Base-by-base conservation (phyloP, 2,888 invertebrate genomes). In the Pterostichus niger region DNA sequence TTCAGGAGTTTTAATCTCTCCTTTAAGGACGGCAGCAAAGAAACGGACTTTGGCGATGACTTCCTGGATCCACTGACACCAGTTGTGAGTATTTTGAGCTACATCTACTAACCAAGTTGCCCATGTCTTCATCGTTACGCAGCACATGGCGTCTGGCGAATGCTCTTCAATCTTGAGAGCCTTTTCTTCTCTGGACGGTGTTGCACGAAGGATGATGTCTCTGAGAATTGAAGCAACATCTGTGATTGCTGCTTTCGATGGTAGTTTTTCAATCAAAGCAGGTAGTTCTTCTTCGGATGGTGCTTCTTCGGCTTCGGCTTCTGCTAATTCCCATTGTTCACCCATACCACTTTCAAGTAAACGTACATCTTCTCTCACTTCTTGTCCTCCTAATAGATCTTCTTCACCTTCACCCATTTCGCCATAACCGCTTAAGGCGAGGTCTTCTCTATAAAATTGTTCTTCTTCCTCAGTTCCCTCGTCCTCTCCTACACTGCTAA, bases 121-220 rank as follows among this genome's bases (percentile, higher is more conserved):
- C 89, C 88, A 89, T 5, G 88, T 87, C 85, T 89, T 89, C 35
- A 89, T 84, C 0, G 89, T 88, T 49, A 89, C 85, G 82, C 89
- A 89, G 76, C 89, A 89, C 11, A 89, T 87, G 0, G 87, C 87
- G 80, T 87, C 87, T 0, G 89, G 88, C 0, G 86, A 84, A 84
- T 89, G 89, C 84, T 89, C 88, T 52, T 79, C 78, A 7, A 71
- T 56, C 13, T 15, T 46, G 15, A 59, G 49, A 33, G 24, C 59
- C 7, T 11, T 17, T 78, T 54, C 83, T 79, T 61, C 79, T 40
- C 7, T 9, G 35, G 33, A 46, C 7, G 73, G 7, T 15, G 6
- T 52, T 71, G 78, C 17, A 68, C 35, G 7, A 73, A n/a, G 5
- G 24, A 49, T 49, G 15, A 40, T 7, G n/a, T 44, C 44, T 33